Base-by-base conservation (phyloP, 2,888 invertebrate species). In the Drosophila cognata region DNA sequence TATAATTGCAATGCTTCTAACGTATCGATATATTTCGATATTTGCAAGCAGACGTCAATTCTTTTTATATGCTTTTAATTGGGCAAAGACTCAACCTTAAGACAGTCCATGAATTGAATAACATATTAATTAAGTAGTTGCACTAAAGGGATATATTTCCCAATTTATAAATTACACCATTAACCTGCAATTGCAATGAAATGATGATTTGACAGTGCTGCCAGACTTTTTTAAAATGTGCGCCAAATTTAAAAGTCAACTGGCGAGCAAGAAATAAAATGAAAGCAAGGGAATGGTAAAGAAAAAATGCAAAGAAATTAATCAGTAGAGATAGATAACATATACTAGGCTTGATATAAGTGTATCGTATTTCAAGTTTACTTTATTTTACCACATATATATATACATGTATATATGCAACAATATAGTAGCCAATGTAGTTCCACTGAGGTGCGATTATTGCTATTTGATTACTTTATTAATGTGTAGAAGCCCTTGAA, bases 381-480 rank as follows among this genome's bases (percentile, higher is more conserved):
- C 21, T 21, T 21, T 21, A 21, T 21, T 21, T 21, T 21, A 21
- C 21, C 21, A 53, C 25, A 35, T 35, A 28, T 36, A 10, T 25
- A 25, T 51, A 18, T n/a, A 4, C 31, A n/a, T 21, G 29, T 16
- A 36, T 53, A 53, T 53, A 36, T 28, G 38, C 7, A 28, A 28
- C 36, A 56, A 55, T 55, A 38, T 55, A n/a, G 18, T 28, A n/a
- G 38, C 55, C 28, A 56, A 56, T 13, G 13, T 16, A 16, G n/a
- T 38, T 56, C 28, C 8, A 38, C 38, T 29, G n/a, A 38, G n/a
- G 38, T 56, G 56, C 5, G 13, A n/a, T 28, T 38, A 56, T 56
- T 55, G 56, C 56, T 56, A 8, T 11, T 56, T 56, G 13, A 56
- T 38, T 56, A 56, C 28, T 38, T 36, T 29, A 38, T 38, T 56